Percentiles rank a stretch among this genome's conserved stretches.
These are phyloP conservation scores for Vanessa tameamea DNA, from an alignment of 1,140 invertebrate species.

Conservation along the genomic window DNA sequence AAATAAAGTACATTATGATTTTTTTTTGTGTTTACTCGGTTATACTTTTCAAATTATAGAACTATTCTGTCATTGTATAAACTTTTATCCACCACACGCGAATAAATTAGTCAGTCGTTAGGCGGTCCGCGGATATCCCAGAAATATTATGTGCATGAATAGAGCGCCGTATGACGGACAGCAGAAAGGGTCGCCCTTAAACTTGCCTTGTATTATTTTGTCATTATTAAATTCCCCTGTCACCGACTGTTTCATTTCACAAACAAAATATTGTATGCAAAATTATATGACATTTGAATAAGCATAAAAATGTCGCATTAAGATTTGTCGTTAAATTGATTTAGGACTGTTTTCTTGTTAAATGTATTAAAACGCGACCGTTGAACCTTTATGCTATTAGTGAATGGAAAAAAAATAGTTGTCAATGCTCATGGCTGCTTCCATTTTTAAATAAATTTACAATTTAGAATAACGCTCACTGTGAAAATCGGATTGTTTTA, in stretches of 20 bases:
- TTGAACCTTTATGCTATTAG: neutral
- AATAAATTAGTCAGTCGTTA: constrained; percentile 78
- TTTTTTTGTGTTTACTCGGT: too few species aligned
- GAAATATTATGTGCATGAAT: constrained; percentile 78
- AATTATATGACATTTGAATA: constrained; percentile 80
- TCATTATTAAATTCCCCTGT: constrained; percentile 80
- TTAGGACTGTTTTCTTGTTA: constrained; percentile 29
- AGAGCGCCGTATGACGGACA: constrained; percentile 77
- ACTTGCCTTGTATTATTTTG: constrained; percentile 80
- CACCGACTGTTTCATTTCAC: constrained; percentile 72
- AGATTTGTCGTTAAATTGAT: constrained; percentile 33
- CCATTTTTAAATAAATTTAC: neutral
- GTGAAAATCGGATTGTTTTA: neutral
- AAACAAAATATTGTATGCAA: constrained; percentile 80
- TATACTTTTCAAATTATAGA: neutral
- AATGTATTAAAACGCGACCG: constrained; percentile 7
- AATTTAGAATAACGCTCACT: neutral
- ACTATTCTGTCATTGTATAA: constrained; percentile 33
- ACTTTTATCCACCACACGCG: constrained; percentile 51
- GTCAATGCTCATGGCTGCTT: neutral
- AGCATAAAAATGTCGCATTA: constrained; percentile 66
- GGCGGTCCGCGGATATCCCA: constrained; percentile 74
- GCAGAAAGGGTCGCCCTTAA: constrained; percentile 77
- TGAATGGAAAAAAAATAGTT: neutral
- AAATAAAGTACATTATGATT: too few species aligned